Conservation (phyloP, 2,113 vertebrate species). For the Pedetes capensis region DNA sequence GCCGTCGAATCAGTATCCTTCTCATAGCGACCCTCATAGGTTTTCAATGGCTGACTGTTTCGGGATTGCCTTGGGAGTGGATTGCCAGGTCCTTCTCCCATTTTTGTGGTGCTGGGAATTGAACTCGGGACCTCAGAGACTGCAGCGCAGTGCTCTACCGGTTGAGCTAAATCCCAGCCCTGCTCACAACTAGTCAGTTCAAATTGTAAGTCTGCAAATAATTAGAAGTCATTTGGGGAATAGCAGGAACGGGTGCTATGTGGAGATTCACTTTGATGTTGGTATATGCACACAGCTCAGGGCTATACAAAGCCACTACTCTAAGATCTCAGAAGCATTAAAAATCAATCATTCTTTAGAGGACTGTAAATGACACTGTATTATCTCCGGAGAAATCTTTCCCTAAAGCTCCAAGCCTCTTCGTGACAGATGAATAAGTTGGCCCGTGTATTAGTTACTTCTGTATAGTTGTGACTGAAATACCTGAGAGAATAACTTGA, state of each 20-base stretch:
- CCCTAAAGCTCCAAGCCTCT: neutral
- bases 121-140: no score
- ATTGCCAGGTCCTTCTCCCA: no score
- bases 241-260: neutral
- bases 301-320: constrained; percentile 34
- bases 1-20: no score
- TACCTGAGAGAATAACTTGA: no score
- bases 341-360: constrained; percentile 59
- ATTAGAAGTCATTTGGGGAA: constrained; percentile 33
- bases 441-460: no score
- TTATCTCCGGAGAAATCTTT: constrained; percentile 35
- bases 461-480: no score
- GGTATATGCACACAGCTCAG: constrained; percentile 6
- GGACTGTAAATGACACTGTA: constrained; percentile 10
- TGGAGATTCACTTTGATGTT: neutral
- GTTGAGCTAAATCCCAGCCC: no score
- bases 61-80: no score
- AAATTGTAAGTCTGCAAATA: constrained; percentile 27
- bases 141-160: no score
- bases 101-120: no score
- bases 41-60: no score
- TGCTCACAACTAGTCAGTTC: constrained; percentile 9
- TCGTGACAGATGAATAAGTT: constrained; percentile 35
- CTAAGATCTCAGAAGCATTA: constrained; percentile 50
- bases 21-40: no score